Evolutionary conservation across 2,888 invertebrate species (phyloP).

Genomic region (Periphyllus acericola): DNA sequence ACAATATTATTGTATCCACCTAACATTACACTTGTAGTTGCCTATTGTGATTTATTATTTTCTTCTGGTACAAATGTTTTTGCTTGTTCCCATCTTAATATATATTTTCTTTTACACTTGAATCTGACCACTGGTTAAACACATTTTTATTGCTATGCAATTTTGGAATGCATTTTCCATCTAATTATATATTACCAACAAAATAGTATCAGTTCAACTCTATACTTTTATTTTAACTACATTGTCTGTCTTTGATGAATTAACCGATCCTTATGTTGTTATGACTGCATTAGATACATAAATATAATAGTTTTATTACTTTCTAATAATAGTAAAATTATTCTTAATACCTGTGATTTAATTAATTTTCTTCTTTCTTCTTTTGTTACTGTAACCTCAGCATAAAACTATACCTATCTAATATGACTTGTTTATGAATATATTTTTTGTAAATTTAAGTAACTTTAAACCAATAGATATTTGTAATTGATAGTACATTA

Average conservation of each 20-base stretch:
- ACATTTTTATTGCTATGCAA: slow-evolving; percentile 18
- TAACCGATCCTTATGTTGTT: slow-evolving; percentile 29
- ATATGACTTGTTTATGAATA: slow-evolving; percentile 35
- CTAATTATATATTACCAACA: slow-evolving; percentile 11
- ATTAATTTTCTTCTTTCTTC: slow-evolving; percentile 58
- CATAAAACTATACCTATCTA: slow-evolving; percentile 10
- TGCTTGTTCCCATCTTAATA: not conserved
- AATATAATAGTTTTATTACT: slow-evolving; percentile 30
- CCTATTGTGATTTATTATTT: slow-evolving; percentile 42
- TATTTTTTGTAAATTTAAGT: slow-evolving; percentile 31
- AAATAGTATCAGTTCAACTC: slow-evolving; percentile 29
- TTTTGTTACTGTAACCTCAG: slow-evolving; percentile 35
- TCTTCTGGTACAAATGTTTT: not conserved
- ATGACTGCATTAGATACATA: slow-evolving; percentile 42
- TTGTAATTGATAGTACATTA: slow-evolving; percentile 47
- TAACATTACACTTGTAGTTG: slow-evolving; percentile 50
- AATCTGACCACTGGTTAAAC: not conserved
- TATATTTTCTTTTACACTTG: slow-evolving; percentile 2
- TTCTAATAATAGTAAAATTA: slow-evolving; percentile 31
- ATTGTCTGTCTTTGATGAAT: slow-evolving; percentile 44
- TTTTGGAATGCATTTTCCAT: not conserved
- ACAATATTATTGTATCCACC: slow-evolving; percentile 19
- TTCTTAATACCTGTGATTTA: slow-evolving; percentile 56
- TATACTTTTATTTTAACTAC: slow-evolving; percentile 48
- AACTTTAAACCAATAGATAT: slow-evolving; percentile 52